Base-by-base conservation (phyloP, 2,888 invertebrate genomes). In the Harpalus rufipes region DNA sequence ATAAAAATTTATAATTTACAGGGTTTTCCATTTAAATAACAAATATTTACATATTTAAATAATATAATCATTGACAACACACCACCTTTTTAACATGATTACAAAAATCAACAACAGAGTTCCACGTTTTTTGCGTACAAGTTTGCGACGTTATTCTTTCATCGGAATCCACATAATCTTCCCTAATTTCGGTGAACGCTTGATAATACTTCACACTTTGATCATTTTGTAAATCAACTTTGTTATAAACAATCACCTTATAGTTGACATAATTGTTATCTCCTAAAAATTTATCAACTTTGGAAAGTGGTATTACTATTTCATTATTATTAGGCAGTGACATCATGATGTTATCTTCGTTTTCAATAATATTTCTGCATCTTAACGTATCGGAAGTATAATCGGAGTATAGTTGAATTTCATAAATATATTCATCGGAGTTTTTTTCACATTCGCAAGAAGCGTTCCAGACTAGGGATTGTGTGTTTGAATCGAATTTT, bases 181-280 rank as follows among this genome's bases (percentile, higher is more conserved):
- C 39, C 41, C 7, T 16, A 61, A n/a, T 41, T 80, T 16, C 58
- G 12, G 16, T 8, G 32, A 79, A 79, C 59, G 8, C 12, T n/a
- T 72, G 74, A 74, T 81, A 65, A 65, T 81, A 72, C 39, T 41
- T 72, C 12, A 82, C 74, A 59, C 21, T 44, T 32, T 25, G 10
- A 76, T 84, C 63, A 18, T 61, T 84, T 59, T 39, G 63, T 8
- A 59, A 68, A 16, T 56, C 68, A 14, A 56, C 16, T 51, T 65
- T 78, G 2, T 44, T 65, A 14, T 63, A 63, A 65, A 84, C 63
- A 58, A 72, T 18, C 8, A 85, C 44, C 80, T 68, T 85, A 72
- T 85, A 85, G n/a, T 85, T 21, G 7, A 85, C 41, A 79, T 80
- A 65, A 78, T 78, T 80, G n/a, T 84, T 63, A 68, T 85, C 80